These are phyloP conservation scores for Metopolophium dirhodum DNA, from an alignment of 1,140 invertebrate species.

Conservation along the genomic window DNA sequence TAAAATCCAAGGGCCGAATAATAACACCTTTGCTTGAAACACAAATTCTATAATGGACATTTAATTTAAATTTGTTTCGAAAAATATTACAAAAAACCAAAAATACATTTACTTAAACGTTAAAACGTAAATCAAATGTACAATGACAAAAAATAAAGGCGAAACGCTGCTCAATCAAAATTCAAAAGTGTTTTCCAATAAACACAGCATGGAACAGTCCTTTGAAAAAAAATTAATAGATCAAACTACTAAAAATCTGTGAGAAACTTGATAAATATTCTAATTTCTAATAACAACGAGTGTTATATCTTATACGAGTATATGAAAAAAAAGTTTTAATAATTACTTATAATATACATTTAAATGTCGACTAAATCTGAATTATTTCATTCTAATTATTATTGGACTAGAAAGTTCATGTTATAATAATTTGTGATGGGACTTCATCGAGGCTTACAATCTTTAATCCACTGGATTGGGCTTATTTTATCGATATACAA, in stretches of 20 bases:
- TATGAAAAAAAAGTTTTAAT: too few species aligned
- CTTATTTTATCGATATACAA: background rate
- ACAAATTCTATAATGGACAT: background rate
- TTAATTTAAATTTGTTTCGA: background rate
- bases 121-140: background rate
- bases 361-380: background rate
- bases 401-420: background rate
- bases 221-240: background rate
- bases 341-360: background rate
- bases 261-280: too few species aligned
- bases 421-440: background rate
- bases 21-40: too few species aligned
- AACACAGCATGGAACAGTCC: background rate
- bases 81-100: too few species aligned
- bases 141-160: background rate
- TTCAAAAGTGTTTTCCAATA: too few species aligned
- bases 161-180: background rate
- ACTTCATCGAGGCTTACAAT: background rate
- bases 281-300: too few species aligned
- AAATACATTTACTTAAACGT: too few species aligned
- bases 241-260: too few species aligned
- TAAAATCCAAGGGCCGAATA: too few species aligned
- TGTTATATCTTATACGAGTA: background rate
- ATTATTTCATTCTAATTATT: background rate
- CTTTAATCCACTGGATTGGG: background rate